Percentiles rank a stretch among this genome's conserved stretches.
phyloP scores from a whole-genome alignment of 2,888 invertebrate species.

The Mantis religiosa region DNA sequence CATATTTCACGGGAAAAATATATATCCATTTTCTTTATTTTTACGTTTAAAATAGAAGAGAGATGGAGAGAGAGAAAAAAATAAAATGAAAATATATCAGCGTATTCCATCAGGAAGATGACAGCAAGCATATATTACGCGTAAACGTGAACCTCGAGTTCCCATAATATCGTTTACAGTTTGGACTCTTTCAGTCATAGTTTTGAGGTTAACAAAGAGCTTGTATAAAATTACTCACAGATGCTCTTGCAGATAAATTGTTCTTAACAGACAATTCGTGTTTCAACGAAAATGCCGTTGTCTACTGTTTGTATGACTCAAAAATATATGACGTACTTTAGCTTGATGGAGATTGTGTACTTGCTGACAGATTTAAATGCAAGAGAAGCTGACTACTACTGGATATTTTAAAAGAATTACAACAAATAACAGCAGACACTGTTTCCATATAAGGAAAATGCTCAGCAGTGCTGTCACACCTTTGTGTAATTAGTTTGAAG shows the following conservation, averaged over 20 bases:
- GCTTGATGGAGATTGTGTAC: background rate
- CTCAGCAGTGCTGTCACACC: too few species aligned
- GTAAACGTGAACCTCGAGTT: background rate
- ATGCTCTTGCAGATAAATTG: background rate
- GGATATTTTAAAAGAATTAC: background rate
- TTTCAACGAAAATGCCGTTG: background rate
- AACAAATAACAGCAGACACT: background rate
- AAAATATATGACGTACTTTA: background rate
- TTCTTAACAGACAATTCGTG: background rate
- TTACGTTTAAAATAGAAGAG: background rate
- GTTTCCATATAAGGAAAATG: too few species aligned
- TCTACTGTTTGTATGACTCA: background rate
- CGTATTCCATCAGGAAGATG: slow-evolving; percentile 9
- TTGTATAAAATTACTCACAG: background rate
- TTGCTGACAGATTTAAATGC: background rate
- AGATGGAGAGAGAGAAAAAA: background rate
- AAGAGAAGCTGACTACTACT: background rate
- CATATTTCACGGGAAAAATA: slow-evolving; percentile 8
- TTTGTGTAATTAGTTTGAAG: too few species aligned
- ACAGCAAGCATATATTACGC: background rate
- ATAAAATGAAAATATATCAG: slow-evolving; percentile 4
- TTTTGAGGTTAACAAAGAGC: background rate
- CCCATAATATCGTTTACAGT: background rate
- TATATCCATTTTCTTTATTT: slow-evolving; percentile 10
- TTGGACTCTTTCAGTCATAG: background rate